These are phyloP conservation scores for Zaprionus ornatus DNA, from an alignment of 1,140 invertebrate genomes.

Conservation along the genomic window DNA sequence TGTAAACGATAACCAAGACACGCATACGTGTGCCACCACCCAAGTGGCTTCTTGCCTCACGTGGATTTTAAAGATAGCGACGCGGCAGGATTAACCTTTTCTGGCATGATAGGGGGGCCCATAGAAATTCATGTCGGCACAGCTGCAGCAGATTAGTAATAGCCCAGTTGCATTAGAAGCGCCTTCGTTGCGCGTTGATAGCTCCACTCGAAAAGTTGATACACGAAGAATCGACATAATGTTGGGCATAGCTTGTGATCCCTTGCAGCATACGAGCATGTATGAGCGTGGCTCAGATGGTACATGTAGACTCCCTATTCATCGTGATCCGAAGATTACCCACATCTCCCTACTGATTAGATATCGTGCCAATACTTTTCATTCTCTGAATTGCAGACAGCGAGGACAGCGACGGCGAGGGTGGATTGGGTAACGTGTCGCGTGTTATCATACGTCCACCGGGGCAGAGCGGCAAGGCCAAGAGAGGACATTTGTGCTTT, in stretches of 20 bases:
- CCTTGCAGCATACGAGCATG: constrained; percentile 87
- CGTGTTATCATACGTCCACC: constrained; percentile 96
- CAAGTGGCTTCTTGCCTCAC: neutral
- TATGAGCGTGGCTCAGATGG: constrained; percentile 86
- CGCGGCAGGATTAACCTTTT: constrained; percentile 43
- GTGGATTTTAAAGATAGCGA: constrained; percentile 66
- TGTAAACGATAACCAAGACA: constrained; percentile 43
- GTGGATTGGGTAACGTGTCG: constrained; percentile 96
- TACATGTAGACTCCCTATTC: constrained; percentile 49
- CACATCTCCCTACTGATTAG: neutral
- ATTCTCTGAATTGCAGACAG: constrained; percentile 88
- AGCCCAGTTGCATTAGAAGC: constrained; percentile 54
- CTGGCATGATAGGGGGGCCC: constrained; percentile 12
- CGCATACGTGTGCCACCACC: constrained; percentile 60
- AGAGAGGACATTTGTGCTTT: constrained; percentile 96
- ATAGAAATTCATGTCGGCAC: constrained; percentile 54
- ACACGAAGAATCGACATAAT: constrained; percentile 46
- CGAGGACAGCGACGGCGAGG: constrained; percentile 97
- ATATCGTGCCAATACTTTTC: neutral
- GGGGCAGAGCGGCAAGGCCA: constrained; percentile 94
- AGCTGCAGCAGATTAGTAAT: constrained; percentile 31
- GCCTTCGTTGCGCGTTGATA: constrained; percentile 34
- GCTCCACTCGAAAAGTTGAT: constrained; percentile 31
- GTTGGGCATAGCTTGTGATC: constrained; percentile 85
- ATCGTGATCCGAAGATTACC: neutral